These are phyloP conservation scores for Himalopsyche japonica DNA, from an alignment of 2,888 invertebrate genomes.

Conservation along the genomic window DNA sequence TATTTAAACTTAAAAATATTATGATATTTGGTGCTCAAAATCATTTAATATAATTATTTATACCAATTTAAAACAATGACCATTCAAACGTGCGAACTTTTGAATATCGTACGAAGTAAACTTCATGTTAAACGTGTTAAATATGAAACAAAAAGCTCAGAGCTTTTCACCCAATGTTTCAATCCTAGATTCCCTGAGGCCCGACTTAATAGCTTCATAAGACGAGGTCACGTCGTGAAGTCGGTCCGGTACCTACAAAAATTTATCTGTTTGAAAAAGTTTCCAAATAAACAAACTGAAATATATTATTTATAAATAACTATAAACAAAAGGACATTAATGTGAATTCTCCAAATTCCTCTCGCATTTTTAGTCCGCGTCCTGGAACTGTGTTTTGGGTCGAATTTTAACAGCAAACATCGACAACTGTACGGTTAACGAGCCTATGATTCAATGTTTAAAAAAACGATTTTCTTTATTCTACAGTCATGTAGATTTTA, in stretches of 20 bases:
- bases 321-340: constrained; percentile 29
- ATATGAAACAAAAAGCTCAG: too few relatives aligned
- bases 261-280: background rate
- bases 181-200: background rate
- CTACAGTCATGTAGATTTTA: too few relatives aligned
- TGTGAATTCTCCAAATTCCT: constrained; percentile 25
- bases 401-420: background rate
- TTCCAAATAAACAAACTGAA: background rate
- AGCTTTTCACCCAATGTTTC: background rate
- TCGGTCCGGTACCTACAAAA: background rate
- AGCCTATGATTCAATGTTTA: too few relatives aligned
- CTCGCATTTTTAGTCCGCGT: constrained; percentile 13
- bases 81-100: too few relatives aligned
- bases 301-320: background rate
- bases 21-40: too few relatives aligned
- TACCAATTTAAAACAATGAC: too few relatives aligned
- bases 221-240: background rate
- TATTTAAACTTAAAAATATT: too few relatives aligned
- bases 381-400: background rate
- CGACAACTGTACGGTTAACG: background rate
- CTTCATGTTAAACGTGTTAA: too few relatives aligned
- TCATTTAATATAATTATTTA: too few relatives aligned
- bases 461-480: too few relatives aligned
- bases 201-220: background rate
- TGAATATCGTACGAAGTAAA: too few relatives aligned